These are phyloP conservation scores for Yponomeuta evonymella DNA, from an alignment of 2,888 invertebrate species.

Conservation along the genomic window DNA sequence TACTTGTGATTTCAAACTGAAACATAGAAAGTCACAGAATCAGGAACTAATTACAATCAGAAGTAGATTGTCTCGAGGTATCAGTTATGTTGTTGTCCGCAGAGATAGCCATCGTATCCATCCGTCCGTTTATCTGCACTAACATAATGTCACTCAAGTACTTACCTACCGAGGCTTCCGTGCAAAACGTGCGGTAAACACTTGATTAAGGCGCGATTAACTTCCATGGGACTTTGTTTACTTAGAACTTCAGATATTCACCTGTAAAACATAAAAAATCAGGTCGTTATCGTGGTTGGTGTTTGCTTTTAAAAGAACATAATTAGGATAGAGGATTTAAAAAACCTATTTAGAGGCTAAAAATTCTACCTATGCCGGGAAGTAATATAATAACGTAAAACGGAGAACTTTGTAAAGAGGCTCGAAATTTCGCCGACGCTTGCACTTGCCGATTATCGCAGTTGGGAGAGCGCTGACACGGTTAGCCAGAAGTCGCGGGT, in stretches of 20 bases:
- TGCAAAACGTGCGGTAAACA: neutral
- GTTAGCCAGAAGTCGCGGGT: too few species aligned
- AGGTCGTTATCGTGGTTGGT: too few species aligned
- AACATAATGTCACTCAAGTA: neutral
- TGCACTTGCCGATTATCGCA: too few species aligned
- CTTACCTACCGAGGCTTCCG: neutral
- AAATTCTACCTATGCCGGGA: too few species aligned
- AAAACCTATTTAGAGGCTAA: too few species aligned
- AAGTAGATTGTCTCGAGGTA: neutral
- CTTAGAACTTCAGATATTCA: neutral
- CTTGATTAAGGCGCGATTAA: neutral
- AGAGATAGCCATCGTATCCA: neutral
- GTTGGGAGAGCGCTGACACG: too few species aligned
- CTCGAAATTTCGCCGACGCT: too few species aligned
- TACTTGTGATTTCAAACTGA: neutral
- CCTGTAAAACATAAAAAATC: too few species aligned
- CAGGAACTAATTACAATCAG: constrained; percentile 6
- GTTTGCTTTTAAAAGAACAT: too few species aligned
- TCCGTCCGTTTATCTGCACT: neutral
- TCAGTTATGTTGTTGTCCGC: neutral
- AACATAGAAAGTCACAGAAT: neutral
- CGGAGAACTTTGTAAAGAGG: too few species aligned
- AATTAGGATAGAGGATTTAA: too few species aligned
- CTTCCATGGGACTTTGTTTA: neutral
- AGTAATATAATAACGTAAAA: too few species aligned